phyloP scores from a whole-genome alignment of 2,888 invertebrate genomes.

The Carterocephalus palaemon region DNA sequence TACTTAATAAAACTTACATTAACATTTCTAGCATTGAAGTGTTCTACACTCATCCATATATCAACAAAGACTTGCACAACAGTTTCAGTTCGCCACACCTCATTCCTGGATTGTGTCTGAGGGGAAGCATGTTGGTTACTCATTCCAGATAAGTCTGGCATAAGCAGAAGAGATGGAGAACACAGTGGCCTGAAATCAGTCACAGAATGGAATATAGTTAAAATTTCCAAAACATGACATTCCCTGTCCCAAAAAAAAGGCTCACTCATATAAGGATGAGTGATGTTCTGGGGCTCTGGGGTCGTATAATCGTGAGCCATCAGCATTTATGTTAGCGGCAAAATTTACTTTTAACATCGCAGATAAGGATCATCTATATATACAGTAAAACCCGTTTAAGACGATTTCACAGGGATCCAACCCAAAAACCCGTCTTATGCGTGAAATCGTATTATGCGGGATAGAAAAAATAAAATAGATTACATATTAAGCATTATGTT shows the following conservation, averaged over 20 bases:
- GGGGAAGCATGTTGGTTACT: conserved; percentile 60
- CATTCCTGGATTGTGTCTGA: conserved; percentile 81
- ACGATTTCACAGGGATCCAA: too few species aligned
- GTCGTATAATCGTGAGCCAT: too few species aligned
- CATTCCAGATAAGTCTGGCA: conserved; percentile 69
- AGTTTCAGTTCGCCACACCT: conserved; percentile 92
- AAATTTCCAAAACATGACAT: not conserved
- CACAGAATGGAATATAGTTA: conserved; percentile 8
- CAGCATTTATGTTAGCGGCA: too few species aligned
- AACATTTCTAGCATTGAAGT: conserved; percentile 57
- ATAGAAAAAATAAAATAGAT: too few species aligned
- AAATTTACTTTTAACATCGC: too few species aligned
- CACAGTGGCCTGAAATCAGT: conserved; percentile 55
- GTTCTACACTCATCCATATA: conserved; percentile 85
- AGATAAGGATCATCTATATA: too few species aligned
- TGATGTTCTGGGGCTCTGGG: too few species aligned
- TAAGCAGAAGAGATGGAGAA: conserved; percentile 63
- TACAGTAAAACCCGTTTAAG: too few species aligned
- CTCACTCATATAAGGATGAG: not conserved
- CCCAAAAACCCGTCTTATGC: too few species aligned
- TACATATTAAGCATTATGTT: too few species aligned
- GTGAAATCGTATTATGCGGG: too few species aligned
- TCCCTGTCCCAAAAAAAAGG: not conserved
- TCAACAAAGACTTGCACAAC: conserved; percentile 90
- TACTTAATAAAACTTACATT: conserved; percentile 52